Percentiles rank a stretch among this genome's conserved stretches.
Conservation (phyloP, 2,888 invertebrate species). For the Argynnis bischoffii region DNA sequence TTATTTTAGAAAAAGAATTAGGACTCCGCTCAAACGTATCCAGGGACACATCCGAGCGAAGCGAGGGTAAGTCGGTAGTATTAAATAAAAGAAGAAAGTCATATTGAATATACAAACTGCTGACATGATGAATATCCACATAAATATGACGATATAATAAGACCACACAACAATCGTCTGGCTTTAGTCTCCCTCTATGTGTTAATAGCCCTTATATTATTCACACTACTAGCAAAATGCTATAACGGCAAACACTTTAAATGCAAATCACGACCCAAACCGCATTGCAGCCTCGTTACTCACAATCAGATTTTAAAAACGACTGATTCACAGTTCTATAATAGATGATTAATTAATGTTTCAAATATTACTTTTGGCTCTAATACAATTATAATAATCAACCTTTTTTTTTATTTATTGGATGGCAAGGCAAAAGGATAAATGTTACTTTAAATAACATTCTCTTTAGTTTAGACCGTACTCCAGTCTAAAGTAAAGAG, state of each 20-base stretch:
- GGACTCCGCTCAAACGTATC: too few species aligned
- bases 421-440: too few species aligned
- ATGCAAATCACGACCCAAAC: conserved; percentile 63
- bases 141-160: too few species aligned
- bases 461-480: too few species aligned
- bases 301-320: conserved; percentile 42
- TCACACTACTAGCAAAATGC: conserved; percentile 48
- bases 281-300: conserved; percentile 51
- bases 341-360: conserved; percentile 19
- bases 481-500: too few species aligned
- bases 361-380: not conserved
- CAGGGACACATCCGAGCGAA: too few species aligned
- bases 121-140: too few species aligned
- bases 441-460: too few species aligned
- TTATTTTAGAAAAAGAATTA: too few species aligned
- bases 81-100: too few species aligned
- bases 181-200: conserved; percentile 6
- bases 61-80: too few species aligned
- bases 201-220: conserved; percentile 30
- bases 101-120: too few species aligned
- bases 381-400: not conserved
- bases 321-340: conserved; percentile 22
- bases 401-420: not conserved
- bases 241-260: conserved; percentile 62
- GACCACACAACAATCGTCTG: conserved; percentile 2